phyloP scores from a whole-genome alignment of 1,140 invertebrate genomes.

The Campoletis sonorensis region DNA sequence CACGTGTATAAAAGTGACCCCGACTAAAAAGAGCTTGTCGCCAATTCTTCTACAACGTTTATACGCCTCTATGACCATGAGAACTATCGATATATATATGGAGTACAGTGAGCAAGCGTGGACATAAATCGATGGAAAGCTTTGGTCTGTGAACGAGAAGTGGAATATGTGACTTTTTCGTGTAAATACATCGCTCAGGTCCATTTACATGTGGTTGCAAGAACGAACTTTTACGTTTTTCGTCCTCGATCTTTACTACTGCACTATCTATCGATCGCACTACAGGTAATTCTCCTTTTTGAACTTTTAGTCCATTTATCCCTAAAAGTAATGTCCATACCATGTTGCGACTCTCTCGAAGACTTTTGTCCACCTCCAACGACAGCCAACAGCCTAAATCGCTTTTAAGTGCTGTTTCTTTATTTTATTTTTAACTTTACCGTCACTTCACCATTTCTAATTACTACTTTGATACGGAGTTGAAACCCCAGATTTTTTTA shows the following conservation, averaged over 20 bases:
- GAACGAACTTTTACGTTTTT: not conserved
- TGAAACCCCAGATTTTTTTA: not conserved
- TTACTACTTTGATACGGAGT: constrained; percentile 23
- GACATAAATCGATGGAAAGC: not conserved
- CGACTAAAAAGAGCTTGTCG: too few relatives aligned
- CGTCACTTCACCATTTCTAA: constrained; percentile 10
- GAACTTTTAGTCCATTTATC: not conserved
- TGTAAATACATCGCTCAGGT: constrained; percentile 24
- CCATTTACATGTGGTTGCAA: not conserved
- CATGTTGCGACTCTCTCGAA: too few relatives aligned
- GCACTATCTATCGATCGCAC: constrained; percentile 13
- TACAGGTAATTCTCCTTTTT: not conserved
- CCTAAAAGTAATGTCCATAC: not conserved
- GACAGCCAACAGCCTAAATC: too few relatives aligned
- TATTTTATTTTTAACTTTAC: not conserved
- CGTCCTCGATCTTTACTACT: not conserved
- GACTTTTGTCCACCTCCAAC: too few relatives aligned
- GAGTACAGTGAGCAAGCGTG: not conserved
- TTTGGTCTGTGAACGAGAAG: constrained; percentile 16
- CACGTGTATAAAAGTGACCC: too few relatives aligned
- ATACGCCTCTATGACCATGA: too few relatives aligned
- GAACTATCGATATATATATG: not conserved
- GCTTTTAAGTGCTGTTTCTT: too few relatives aligned
- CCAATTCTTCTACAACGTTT: too few relatives aligned
- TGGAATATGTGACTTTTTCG: constrained; percentile 34